Conservation (phyloP, 2,113 vertebrate genomes). For the Bombycilla garrulus region DNA sequence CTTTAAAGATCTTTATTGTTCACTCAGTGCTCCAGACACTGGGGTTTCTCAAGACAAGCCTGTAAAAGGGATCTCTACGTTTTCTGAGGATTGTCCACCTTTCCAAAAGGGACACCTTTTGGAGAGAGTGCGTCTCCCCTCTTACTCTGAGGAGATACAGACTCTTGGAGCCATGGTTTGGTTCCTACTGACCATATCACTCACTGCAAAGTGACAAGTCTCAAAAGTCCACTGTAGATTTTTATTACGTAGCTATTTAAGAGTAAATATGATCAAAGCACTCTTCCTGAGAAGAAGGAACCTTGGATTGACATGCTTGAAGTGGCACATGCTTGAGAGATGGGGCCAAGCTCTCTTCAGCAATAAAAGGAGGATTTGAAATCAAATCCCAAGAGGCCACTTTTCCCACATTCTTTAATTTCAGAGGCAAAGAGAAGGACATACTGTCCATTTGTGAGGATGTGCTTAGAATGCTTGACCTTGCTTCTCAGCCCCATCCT, state of each 20-base stretch:
- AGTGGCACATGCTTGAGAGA: background rate
- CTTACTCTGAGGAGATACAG: no score
- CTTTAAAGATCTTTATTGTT: background rate
- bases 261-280: background rate
- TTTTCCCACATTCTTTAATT: background rate
- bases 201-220: background rate
- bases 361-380: no score
- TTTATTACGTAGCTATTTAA: background rate
- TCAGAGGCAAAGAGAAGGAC: background rate
- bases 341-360: accelerated
- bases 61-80: background rate
- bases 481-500: background rate
- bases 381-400: background rate
- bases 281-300: background rate
- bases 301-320: background rate
- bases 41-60: background rate
- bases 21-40: background rate
- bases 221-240: background rate
- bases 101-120: no score
- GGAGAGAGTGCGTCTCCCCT: no score
- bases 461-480: background rate
- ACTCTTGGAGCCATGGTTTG: background rate
- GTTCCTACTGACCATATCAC: background rate
- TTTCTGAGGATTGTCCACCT: background rate
- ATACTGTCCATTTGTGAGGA: background rate